Base-by-base conservation (phyloP, 1,140 invertebrate genomes). In the Calephelis virginiensis region DNA sequence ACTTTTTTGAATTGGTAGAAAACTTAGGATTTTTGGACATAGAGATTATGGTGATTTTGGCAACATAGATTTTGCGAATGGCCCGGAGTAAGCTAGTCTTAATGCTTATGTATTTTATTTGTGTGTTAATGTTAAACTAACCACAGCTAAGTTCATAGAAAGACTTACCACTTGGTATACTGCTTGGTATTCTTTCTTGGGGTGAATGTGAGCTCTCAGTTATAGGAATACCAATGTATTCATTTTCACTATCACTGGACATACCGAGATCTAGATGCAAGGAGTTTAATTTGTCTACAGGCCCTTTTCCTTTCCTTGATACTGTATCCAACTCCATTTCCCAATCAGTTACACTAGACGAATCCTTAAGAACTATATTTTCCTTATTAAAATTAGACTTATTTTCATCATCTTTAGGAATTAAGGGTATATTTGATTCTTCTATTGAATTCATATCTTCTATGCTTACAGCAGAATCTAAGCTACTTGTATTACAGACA, bases 261-360 rank as follows among this genome's bases (percentile, higher is more conserved):
- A 91, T 91, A 47, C 90, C 90, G 53, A 92, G 73, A 70, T 91
- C 90, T 64, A 92, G 67, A 66, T 90, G 85, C 65, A 91, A 74
- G 10, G 90, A 90, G 68, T 90, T 89, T 61, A 88, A 73, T 71
- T 92, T 90, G 45, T 90, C 84, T 43, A 87, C 82, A 12, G 81
- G 81, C 38, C 85, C 82, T 71, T 91, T 91, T 12, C 79, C 78
- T 65, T 91, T 91, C 12, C 89, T 86, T n/a, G 91, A 81, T 7
- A 89, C 91, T 12, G 92, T 90, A 62, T 93, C 93, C 17, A 93
- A 73, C 71, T 93, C 92, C 86, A 93, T 92, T 69, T 93, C 93
- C 93, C 93, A 93, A 67, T 93, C 92, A 8, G 92, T 92, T 43
- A 91, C 88, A 72, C 90, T 91, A 46, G 90, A 84, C 4, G 84